phyloP scores from a whole-genome alignment of 2,888 invertebrate genomes.

The Hesperia comma region DNA sequence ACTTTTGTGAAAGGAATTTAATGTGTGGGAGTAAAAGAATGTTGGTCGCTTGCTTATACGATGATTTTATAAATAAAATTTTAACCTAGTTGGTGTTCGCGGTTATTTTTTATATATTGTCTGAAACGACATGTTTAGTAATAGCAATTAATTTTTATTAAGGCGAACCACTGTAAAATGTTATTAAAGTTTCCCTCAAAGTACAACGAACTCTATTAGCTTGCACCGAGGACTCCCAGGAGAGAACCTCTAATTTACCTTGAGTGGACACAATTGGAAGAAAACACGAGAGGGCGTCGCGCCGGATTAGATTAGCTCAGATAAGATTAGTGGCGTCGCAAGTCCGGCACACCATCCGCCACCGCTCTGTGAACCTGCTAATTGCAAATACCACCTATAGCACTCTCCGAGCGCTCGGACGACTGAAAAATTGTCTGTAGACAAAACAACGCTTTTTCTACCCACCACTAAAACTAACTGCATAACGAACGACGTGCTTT shows the following conservation, averaged over 20 bases:
- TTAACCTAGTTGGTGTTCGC: too few species aligned
- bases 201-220: slow-evolving; percentile 62
- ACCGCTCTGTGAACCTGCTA: slow-evolving; percentile 65
- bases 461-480: slow-evolving; percentile 34
- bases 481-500: slow-evolving; percentile 39
- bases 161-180: slow-evolving; percentile 10
- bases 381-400: slow-evolving; percentile 60
- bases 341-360: slow-evolving; percentile 49
- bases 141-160: not conserved
- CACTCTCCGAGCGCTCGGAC: slow-evolving; percentile 39
- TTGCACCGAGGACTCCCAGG: slow-evolving; percentile 67
- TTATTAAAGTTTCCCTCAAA: slow-evolving; percentile 55
- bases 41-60: not conserved
- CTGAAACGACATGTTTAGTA: not conserved
- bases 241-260: slow-evolving; percentile 80
- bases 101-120: not conserved
- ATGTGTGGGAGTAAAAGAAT: slow-evolving; percentile 19
- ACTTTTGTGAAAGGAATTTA: not conserved
- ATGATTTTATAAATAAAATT: too few species aligned
- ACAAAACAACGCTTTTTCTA: not conserved
- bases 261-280: slow-evolving; percentile 82
- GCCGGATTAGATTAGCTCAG: slow-evolving; percentile 78
- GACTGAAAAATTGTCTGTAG: slow-evolving; percentile 17
- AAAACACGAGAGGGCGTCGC: slow-evolving; percentile 80
- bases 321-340: slow-evolving; percentile 77